These are phyloP conservation scores for Xanthorhoe designata DNA, from an alignment of 2,888 invertebrate species.

Conservation along the genomic window DNA sequence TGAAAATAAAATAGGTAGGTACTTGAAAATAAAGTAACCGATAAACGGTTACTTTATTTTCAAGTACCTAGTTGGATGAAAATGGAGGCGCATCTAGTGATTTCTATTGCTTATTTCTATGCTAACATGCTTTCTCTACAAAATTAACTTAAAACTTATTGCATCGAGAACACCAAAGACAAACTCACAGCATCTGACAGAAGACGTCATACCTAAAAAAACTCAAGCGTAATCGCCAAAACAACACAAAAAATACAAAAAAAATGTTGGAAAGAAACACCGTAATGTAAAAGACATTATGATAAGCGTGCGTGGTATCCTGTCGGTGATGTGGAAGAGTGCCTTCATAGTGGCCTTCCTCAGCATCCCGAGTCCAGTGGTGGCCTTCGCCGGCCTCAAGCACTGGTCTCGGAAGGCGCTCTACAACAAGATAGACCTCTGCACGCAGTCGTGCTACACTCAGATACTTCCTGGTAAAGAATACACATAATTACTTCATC, in stretches of 20 bases:
- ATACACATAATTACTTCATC: no score
- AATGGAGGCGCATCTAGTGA: no score
- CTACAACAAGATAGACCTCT: slow-evolving; percentile 74
- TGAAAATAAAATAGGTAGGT: no score
- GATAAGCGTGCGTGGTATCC: slow-evolving; percentile 58
- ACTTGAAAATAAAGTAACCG: no score
- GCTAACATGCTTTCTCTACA: no score
- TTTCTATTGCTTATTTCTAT: no score
- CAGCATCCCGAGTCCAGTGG: slow-evolving; percentile 68
- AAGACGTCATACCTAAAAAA: background rate
- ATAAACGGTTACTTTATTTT: no score
- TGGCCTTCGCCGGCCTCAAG: slow-evolving; percentile 67
- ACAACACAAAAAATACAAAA: slow-evolving; percentile 42
- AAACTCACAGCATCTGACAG: background rate
- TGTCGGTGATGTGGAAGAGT: slow-evolving; percentile 71
- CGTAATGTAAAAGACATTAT: slow-evolving; percentile 48
- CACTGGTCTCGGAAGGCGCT: slow-evolving; percentile 72
- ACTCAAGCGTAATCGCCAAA: slow-evolving; percentile 15
- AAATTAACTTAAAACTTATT: no score
- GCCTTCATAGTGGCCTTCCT: slow-evolving; percentile 70
- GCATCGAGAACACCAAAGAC: background rate
- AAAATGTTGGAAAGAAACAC: slow-evolving; percentile 43
- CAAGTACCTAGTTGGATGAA: no score
- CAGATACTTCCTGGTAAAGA: slow-evolving; percentile 56
- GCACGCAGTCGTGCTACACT: slow-evolving; percentile 74